phyloP scores from a whole-genome alignment of 2,888 invertebrate species.

The Phragmatobia fuliginosa region DNA sequence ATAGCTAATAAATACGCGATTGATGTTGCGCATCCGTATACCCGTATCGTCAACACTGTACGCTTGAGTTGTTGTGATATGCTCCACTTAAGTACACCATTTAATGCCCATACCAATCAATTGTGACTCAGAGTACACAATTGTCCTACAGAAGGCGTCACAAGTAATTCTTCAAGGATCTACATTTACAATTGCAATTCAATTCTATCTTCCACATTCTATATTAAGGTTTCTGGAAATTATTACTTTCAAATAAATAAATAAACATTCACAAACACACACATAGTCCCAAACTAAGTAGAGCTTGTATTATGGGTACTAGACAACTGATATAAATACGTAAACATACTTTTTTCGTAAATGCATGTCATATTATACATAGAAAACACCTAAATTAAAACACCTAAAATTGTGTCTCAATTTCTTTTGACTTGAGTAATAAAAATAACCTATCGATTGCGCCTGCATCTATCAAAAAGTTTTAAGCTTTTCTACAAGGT shows the following conservation, averaged over 20 bases:
- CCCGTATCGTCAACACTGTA: slow-evolving; percentile 33
- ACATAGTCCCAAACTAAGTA: no score
- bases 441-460: no score
- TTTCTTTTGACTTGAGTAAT: no score
- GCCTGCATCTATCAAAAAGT: no score
- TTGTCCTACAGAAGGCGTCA: slow-evolving; percentile 49
- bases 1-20: slow-evolving; percentile 18
- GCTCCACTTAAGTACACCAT: slow-evolving; percentile 42
- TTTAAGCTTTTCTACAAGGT: no score
- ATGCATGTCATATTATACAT: no score
- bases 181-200: slow-evolving; percentile 30
- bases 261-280: no score
- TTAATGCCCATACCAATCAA: slow-evolving; percentile 53
- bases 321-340: no score
- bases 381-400: no score
- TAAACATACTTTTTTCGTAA: no score
- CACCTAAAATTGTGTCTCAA: no score
- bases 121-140: slow-evolving; percentile 48
- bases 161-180: slow-evolving; percentile 50
- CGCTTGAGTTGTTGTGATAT: slow-evolving; percentile 57
- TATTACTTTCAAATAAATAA: not conserved
- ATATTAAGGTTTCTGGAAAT: slow-evolving; percentile 21
- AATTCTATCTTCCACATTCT: slow-evolving; percentile 32
- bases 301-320: no score
- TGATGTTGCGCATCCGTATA: slow-evolving; percentile 31